Base-by-base conservation (phyloP, 1,140 invertebrate genomes). In the Brachionus asplanchnoidis region DNA sequence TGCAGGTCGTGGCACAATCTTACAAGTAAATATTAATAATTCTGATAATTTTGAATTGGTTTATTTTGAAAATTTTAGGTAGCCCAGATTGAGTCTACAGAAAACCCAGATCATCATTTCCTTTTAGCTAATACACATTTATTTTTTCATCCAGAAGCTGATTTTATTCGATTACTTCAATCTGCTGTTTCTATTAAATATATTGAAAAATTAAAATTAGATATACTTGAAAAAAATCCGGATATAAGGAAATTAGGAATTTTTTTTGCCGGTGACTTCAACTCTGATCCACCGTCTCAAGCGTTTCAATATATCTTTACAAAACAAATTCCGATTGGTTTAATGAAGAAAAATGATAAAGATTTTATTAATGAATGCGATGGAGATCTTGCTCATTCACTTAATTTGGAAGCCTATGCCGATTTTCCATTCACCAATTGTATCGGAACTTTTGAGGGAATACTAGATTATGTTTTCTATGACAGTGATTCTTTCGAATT, bases 131-230 rank as follows among this genome's bases (percentile, higher is more conserved):
- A 84, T 44, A 84, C 84, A 20, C 84, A 84, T 78, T 50, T 84
- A 42, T 84, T 68, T 17, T 84, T 84, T 36, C 84, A 84, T 84
- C 68, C 68, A 12, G 7, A 20, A n/a, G 84, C 68, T 78, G 84
- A 84, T 65, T 42, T 78, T 75, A 40, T 84, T 75, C 84, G 84
- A 11, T 44, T 73, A 20, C 42, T 84, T 8, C 84, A 84, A 66
- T 36, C 44, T 14, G 60, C 60, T 0, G 68, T 84, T 12, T 20
- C 42, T 3, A 14, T 53, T 12, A 68, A 82, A 82, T 68, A 66
- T 12, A 23, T 82, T 23, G 53, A 82, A 44, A 60, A 60, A 20
- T 82, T 82, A 65, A 60, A 82, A 60, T 42, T 65, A 8, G 17
- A 82, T 46, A n/a, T 84, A 14, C 9, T 56, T n/a, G 12, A 17